Evolutionary conservation across 2,888 invertebrate genomes (phyloP), one percentile per base, ranked within the genome.

Genomic region (Lacanobia oleracea): DNA sequence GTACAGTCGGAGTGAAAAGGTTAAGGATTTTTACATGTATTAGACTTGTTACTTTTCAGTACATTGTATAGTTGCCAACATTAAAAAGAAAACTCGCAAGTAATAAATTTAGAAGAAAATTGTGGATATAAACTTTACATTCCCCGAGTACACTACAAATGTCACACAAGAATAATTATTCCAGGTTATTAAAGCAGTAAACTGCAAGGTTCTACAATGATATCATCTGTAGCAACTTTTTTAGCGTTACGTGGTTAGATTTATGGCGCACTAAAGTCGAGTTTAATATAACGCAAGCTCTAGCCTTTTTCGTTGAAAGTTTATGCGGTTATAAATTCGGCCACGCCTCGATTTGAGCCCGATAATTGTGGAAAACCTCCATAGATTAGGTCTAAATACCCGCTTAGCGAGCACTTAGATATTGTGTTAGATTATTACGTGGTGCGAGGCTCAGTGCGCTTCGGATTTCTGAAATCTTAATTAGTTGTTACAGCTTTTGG

Each of bases 271-370:
- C 66, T 86, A 84, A 86, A 88, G 75, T 77, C 79, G 70, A 82
- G 77, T 86, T 86, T 86, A 87, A 82, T 81, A 82, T 71, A 86
- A 79, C 56, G 72, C 74, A 76, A 79, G 79, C 86, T 86, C 82
- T 82, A 83, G 83, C 87, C 87, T 78, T 89, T 90, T 90, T 89
- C 86, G 87, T 87, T 83, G 85, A 84, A 89, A 88, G 88, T 91
- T 91, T 89, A 90, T 90, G 87, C 82, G 84, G 90, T 88, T 89
- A 88, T 93, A 91, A 92, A 93, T 92, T 89, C 72, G 80, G 78
- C 88, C 90, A 87, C 89, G 88, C 90, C 90, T 87, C 84, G 88
- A 91, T 91, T 86, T 82, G 51, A 83, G 86, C 75, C 82, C 85
- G 89, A 92, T 90, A 90, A 91, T 91, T 90, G 89, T 91, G 86